Evolutionary conservation across 2,113 vertebrate genomes (phyloP), one percentile per base, ranked within the genome.

Genomic region (Platanista minor): DNA sequence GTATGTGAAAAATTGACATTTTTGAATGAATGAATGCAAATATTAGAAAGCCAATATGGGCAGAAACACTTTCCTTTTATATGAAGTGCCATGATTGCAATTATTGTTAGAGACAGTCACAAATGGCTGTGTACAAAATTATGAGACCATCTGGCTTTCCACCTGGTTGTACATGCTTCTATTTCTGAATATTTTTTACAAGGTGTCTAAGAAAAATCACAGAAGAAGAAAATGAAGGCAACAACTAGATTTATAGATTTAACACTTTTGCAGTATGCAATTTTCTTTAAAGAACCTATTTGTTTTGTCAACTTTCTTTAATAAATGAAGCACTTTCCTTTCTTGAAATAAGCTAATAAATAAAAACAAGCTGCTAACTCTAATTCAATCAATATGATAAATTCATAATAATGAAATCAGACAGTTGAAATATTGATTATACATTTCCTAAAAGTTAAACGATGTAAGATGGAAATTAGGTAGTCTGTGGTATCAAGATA

Each of bases 311-410:
- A 75, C 46, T 92, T 83, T 78, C 41, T 89, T 94, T 6, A 43
- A 39, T 17, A 80, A 54, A 17, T 8, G 41, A 71, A 46, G 4
- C 0, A 20, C 33, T 57, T 92, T 62, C 25, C 10, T 91, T 87
- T 88, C 54, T 80, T 78, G 20, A 96, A 72, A 74, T 39, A 95
- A 27, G 14, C 23, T 66, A 52, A n/a, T 29, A 77, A 46, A 84
- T 67, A 86, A 85, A 29, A 3, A 23, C 25, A 80, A 23, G 27
- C 13, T 21, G 1, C 3, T 59, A 90, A 69, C 62, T 75, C 8
- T 31, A 85, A 59, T 66, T 46, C 17, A 77, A 41, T 2, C 11
- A 2, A 18, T 49, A 20, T 43, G 25, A 72, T 89, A 41, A 74
- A 52, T 80, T 84, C 21, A 41, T 54, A 57, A 67, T 36, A 66